A percentile compares a stretch with the other conserved stretches of the same genome.
Conservation (phyloP, 2,797 vertebrate species). For the Adelosebastes latens region DNA sequence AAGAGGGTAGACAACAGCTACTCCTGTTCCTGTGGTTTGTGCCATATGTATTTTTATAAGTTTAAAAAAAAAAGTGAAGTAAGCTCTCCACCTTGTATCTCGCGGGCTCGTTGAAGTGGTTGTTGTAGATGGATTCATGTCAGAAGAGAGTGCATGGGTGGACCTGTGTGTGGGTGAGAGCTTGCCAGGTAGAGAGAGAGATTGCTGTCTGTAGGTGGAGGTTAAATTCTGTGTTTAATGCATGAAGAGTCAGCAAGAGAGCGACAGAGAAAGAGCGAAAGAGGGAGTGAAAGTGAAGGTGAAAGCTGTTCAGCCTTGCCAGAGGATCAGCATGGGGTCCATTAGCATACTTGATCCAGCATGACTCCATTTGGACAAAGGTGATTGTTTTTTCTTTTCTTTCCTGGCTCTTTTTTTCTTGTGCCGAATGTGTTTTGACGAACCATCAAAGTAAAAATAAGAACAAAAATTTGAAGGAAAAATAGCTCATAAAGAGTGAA, state of each 20-base stretch:
- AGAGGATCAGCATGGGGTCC: constrained; percentile 10
- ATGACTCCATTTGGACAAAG: constrained; percentile 20
- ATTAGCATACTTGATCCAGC: constrained; percentile 34
- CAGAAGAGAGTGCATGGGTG: constrained; percentile 45
- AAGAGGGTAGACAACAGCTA: constrained; percentile 25
- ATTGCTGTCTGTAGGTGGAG: constrained; percentile 69
- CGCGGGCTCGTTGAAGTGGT: constrained; percentile 5
- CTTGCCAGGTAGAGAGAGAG: constrained; percentile 61
- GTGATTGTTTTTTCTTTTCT: not conserved
- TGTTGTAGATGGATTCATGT: constrained; percentile 41
- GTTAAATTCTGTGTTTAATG: constrained; percentile 68
- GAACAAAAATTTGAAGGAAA: not conserved
- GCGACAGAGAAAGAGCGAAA: not conserved
- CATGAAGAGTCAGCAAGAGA: constrained; percentile 40
- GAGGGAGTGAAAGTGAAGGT: constrained; percentile 15
- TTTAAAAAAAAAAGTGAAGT: not conserved
- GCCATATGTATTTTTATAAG: constrained; percentile 36
- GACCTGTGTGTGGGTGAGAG: constrained; percentile 60
- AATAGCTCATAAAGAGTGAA: not conserved
- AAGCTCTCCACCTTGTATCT: constrained; percentile 24
- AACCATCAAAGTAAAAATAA: not conserved
- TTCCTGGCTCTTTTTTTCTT: not conserved
- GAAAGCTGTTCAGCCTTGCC: constrained; percentile 19
- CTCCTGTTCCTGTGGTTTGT: constrained; percentile 18
- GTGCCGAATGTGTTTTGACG: not conserved